Base-by-base conservation (phyloP, 2,797 vertebrate genomes). In the Acestrorhynchus altus region DNA sequence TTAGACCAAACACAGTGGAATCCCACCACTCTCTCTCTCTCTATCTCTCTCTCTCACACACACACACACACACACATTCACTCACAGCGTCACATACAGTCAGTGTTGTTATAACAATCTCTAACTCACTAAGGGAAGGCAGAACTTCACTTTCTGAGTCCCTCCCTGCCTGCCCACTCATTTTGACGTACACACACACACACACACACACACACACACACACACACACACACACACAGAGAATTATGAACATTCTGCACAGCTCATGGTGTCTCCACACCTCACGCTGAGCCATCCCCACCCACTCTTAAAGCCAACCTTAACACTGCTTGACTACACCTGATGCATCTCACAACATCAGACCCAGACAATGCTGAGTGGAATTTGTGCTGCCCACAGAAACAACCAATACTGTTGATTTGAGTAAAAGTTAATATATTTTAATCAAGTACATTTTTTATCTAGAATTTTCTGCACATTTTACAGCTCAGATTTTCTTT, bases 101-200 rank as follows among this genome's bases (percentile, higher is more conserved):
- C n/a, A 67, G 35, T 16, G 20, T 16, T 22, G 49, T 60, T 40
- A 18, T 56, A 39, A 35, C 39, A 39, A 57, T 73, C 74, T 80
- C 67, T 65, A 42, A 16, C 44, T 57, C n/a, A 52, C 16, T 69
- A 59, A 18, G 49, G 59, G 56, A 57, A 68, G 56, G 73, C 49
- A 77, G 31, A 61, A 28, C 64, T 52, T 81, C 20, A 74, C 60
- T 42, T 79, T 66, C 69, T n/a, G 57, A 79, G 77, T 81, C 72
- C 80, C 80, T 82, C 80, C 77, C 67, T 39, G 49, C 22, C 77
- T 74, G 71, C 74, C 61, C 54, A 74, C 83, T 74, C 66, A 46
- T 66, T 82, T 35, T 76, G 40, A 74, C 47, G 74, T 70, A 79
- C 35, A 40, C 57, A 60, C 24, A 35, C 6, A 8, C 20, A 11